Evolutionary conservation across 2,113 vertebrate genomes (phyloP).

Genomic region (Gadus macrocephalus): DNA sequence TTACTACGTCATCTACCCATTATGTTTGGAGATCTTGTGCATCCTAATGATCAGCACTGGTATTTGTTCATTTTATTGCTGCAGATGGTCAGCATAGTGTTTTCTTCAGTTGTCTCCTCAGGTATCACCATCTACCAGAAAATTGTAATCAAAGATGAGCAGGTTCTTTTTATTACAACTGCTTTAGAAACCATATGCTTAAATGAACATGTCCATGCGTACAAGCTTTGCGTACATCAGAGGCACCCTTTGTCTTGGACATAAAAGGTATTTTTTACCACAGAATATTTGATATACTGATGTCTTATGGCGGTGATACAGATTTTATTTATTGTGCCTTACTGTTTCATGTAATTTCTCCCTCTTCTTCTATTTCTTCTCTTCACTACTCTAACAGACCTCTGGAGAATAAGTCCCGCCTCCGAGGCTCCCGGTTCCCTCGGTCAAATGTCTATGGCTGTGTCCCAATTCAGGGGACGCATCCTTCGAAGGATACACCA

Average conservation of each 20-base stretch:
- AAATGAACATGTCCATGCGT: neutral
- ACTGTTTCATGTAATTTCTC: neutral
- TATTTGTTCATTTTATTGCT: slow-evolving; percentile 9
- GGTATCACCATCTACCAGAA: slow-evolving; percentile 13
- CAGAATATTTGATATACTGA: neutral
- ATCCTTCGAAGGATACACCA: too few species aligned
- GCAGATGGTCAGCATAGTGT: neutral
- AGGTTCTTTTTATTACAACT: neutral
- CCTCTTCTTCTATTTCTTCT: neutral
- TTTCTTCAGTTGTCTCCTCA: slow-evolving; percentile 1
- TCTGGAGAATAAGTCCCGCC: too few species aligned
- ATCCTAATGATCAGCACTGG: slow-evolving; percentile 26
- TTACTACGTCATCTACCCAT: slow-evolving; percentile 30
- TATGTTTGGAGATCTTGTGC: slow-evolving; percentile 38
- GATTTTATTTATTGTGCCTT: neutral
- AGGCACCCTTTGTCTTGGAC: neutral
- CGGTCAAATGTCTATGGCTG: too few species aligned
- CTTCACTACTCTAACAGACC: too few species aligned
- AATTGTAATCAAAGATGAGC: neutral
- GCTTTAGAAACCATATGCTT: neutral
- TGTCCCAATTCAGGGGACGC: too few species aligned
- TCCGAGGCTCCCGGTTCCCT: too few species aligned
- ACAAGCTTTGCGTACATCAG: neutral
- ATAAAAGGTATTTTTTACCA: neutral
- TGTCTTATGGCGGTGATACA: neutral